Evolutionary conservation across 1,140 invertebrate genomes (phyloP), one percentile per base, ranked within the genome.

Genomic region (Trissolcus basalis): DNA sequence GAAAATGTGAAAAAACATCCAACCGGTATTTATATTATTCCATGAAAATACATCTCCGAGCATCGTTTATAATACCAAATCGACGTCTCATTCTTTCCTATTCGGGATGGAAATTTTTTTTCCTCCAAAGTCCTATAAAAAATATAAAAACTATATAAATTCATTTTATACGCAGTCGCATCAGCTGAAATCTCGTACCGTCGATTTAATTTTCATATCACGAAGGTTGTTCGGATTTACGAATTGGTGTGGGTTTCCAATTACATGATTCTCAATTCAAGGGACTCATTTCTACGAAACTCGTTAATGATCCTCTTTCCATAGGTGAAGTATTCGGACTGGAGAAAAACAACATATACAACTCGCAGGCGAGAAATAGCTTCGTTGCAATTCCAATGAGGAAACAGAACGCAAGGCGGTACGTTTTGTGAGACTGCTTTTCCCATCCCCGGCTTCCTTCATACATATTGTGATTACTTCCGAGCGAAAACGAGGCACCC

Each of bases 381-480:
- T 77, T 86, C 73, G 78, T 86, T 84, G 85, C 81, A 85, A 86
- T 86, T 87, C 85, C 82, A 80, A 85, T 84, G 83, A 85, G 83
- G 82, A 83, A 84, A 84, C 80, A 79, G 71, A 78, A 59, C 79
- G 79, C 82, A 68, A 83, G 74, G 78, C 65, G 76, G 83, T 78
- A 72, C 53, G 80, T 79, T 79, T 79, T 56, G 73, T 79, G 79
- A 58, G 64, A 80, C 79, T 81, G 72, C 79, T 82, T 83, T 81
- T 82, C 81, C 59, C 75, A 63, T 82, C 83, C 81, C 80, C 76
- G 75, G 76, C 68, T 80, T 81, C 64, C 75, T 81, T 86, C 85
- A 86, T 86, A 86, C 84, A 86, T 86, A 86, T 85, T 86, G 80
- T 86, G 83, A 86, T 87, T 87, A 86, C 84, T 84, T 85, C 75